These are phyloP conservation scores for Hymenopus coronatus DNA, from an alignment of 2,888 invertebrate genomes.

Conservation along the genomic window DNA sequence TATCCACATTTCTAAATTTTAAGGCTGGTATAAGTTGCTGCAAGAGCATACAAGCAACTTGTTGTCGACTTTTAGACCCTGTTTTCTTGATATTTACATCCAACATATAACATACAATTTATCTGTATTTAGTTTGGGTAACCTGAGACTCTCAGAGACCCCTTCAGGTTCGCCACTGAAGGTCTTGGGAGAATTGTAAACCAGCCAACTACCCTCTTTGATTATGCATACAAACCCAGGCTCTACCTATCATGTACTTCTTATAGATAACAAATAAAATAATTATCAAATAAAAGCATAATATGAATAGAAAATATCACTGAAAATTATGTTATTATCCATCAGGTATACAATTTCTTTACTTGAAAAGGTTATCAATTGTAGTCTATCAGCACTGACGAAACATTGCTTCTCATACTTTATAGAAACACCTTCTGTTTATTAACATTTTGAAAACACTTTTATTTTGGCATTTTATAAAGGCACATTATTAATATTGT, in stretches of 20 bases:
- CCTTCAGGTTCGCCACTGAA: too few species aligned
- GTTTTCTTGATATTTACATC: too few species aligned
- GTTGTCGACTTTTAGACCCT: too few species aligned
- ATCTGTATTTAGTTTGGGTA: too few species aligned
- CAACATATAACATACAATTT: too few species aligned
- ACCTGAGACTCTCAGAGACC: too few species aligned
- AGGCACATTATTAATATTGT: background rate
- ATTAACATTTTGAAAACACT: background rate
- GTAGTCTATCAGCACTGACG: background rate
- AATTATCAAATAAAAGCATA: background rate
- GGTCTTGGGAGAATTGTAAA: too few species aligned
- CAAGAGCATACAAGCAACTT: too few species aligned
- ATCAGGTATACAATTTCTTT: background rate
- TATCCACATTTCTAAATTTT: too few species aligned
- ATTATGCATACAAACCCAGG: too few species aligned
- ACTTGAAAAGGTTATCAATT: background rate
- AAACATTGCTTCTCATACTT: background rate
- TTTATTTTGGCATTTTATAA: background rate
- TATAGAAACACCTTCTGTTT: background rate
- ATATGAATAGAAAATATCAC: background rate
- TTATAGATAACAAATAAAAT: background rate
- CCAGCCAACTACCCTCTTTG: too few species aligned
- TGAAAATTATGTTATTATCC: background rate
- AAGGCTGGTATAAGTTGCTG: too few species aligned
- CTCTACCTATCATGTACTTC: background rate